Evolutionary conservation across 2,797 vertebrate species (phyloP), one percentile per base, ranked within the genome.

Genomic region (Karalla daura): DNA sequence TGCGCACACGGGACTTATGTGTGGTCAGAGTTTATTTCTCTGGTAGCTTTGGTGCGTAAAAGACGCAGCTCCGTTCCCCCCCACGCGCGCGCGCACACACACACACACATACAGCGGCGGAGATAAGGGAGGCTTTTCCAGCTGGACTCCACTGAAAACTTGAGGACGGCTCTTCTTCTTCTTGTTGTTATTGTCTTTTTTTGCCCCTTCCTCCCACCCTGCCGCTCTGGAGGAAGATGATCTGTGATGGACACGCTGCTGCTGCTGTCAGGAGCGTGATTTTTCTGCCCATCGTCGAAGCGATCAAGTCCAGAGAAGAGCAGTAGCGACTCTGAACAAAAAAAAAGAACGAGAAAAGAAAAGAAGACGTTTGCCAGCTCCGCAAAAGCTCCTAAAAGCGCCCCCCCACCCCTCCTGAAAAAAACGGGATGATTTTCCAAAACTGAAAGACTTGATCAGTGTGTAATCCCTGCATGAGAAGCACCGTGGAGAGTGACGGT

Each of bases 401-500:
- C n/a, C n/a, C n/a, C n/a, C n/a, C n/a, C n/a, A n/a, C 37, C 39
- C n/a, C 25, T 23, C n/a, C 58, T 61, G 74, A 53, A 54, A 76
- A 61, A 69, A 69, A 49, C 84, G 89, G 89, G 89, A 92, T 92
- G 91, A 56, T 88, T 91, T 90, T 87, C 78, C 83, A 60, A 56
- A 80, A 88, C 85, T 93, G 87, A 91, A 50, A 82, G 85, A 90
- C 90, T 84, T 67, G 77, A 77, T 66, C 80, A 72, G 74, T 76
- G 76, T 83, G 85, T 91, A 63, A 88, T 92, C 91, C 89, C 94
- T 95, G 94, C 92, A 95, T 95, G 95, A 95, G 92, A 95, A 94
- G 93, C 93, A 91, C 94, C 94, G 95, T 92, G 95, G 94, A 94
- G 91, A 94, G 92, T 90, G 94, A 91, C 91, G 92, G 92, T 93